These are phyloP conservation scores for Poicephalus gulielmi DNA, from an alignment of 2,113 vertebrate genomes.

Conservation along the genomic window DNA sequence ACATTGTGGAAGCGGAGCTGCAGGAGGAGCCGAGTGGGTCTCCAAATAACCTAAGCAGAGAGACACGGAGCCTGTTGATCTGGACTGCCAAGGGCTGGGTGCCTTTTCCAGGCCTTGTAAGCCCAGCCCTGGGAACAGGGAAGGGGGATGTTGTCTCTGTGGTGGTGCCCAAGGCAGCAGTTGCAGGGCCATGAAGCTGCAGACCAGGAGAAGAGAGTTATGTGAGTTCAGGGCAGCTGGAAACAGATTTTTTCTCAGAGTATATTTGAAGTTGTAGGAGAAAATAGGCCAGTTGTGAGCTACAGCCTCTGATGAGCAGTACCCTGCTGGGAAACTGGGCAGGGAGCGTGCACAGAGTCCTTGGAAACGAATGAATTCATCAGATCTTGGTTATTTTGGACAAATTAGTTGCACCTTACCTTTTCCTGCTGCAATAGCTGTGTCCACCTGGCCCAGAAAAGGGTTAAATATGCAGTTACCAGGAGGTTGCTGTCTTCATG, in stretches of 20 bases:
- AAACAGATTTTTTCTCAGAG: background rate
- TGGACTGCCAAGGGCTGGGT: background rate
- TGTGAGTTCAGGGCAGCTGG: rapidly evolving
- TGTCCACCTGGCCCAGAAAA: background rate
- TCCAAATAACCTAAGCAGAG: background rate
- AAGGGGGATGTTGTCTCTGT: rapidly evolving
- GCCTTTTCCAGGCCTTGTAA: background rate
- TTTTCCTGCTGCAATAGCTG: background rate
- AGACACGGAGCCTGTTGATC: background rate
- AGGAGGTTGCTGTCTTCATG: background rate
- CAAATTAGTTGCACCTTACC: background rate
- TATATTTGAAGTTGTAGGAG: background rate
- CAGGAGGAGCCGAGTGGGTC: background rate
- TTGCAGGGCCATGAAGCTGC: background rate
- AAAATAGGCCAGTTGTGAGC: background rate
- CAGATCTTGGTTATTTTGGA: background rate
- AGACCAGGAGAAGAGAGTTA: background rate
- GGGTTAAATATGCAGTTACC: background rate
- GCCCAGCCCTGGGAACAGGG: background rate
- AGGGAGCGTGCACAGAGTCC: rapidly evolving
- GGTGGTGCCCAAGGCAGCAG: background rate
- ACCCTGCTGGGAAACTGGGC: background rate
- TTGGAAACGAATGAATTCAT: background rate
- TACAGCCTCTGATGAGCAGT: background rate
- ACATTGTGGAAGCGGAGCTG: background rate